phyloP scores from a whole-genome alignment of 1,140 invertebrate species.

The Hycleus cichorii region DNA sequence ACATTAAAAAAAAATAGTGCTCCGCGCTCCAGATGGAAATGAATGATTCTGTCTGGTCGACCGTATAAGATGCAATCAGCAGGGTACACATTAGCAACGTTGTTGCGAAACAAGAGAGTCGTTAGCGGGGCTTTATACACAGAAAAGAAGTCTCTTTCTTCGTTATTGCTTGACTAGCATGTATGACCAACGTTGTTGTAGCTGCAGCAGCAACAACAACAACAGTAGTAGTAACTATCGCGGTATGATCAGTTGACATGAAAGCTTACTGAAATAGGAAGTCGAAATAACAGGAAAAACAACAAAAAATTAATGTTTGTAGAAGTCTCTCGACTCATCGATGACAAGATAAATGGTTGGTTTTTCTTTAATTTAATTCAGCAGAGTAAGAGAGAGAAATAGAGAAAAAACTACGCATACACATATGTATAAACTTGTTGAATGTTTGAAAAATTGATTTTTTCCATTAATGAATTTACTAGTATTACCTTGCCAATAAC shows the following conservation, averaged over 20 bases:
- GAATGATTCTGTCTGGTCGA: slow-evolving; percentile 6
- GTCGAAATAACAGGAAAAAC: no score
- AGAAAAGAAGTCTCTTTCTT: not conserved
- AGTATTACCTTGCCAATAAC: no score
- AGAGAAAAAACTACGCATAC: no score
- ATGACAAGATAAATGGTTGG: no score
- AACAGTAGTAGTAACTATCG: not conserved
- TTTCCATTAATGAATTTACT: no score
- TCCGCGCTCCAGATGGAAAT: slow-evolving; percentile 9
- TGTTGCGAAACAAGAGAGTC: slow-evolving; percentile 11
- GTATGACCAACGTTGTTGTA: not conserved
- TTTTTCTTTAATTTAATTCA: no score
- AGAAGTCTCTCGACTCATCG: no score
- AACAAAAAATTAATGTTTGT: no score
- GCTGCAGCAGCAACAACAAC: slow-evolving; percentile 2
- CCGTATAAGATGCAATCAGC: slow-evolving; percentile 11
- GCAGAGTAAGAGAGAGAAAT: no score
- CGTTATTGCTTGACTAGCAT: no score
- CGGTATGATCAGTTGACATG: slow-evolving; percentile 8
- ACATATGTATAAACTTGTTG: no score
- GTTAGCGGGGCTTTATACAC: slow-evolving; percentile 7
- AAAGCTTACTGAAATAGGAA: slow-evolving; percentile 7
- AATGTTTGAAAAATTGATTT: no score
- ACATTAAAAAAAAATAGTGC: not conserved
- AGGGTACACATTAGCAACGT: slow-evolving; percentile 11